Conservation (phyloP, 1,140 invertebrate genomes). For the Heliothis subflexa region DNA sequence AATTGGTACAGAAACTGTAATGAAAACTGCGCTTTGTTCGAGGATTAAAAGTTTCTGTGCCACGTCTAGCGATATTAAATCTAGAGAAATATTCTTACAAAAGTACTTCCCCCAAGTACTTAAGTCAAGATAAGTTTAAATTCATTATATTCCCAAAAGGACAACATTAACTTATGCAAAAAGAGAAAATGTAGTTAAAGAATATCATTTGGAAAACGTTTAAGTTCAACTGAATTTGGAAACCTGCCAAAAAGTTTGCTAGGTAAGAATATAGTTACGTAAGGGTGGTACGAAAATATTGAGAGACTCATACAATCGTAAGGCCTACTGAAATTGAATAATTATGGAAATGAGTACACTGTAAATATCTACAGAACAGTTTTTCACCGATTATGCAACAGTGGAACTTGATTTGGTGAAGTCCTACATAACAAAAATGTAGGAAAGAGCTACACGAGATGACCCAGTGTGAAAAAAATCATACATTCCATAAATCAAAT, state of each 20-base stretch:
- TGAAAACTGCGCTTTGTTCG: conserved; percentile 34
- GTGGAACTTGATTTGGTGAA: no score
- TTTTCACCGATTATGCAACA: no score
- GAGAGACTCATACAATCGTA: neutral
- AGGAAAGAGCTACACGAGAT: no score
- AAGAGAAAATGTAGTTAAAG: conserved; percentile 1
- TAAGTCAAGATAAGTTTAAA: conserved; percentile 2
- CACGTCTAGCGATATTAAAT: conserved; percentile 25
- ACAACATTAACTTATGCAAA: conserved; percentile 8
- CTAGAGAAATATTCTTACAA: neutral
- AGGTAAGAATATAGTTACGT: conserved; percentile 13
- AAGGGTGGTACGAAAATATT: neutral
- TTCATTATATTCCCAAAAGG: conserved; percentile 30
- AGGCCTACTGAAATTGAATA: neutral
- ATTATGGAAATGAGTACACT: neutral
- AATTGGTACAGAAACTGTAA: conserved; percentile 18
- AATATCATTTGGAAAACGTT: conserved; percentile 34
- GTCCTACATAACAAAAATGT: no score
- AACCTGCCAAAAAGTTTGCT: conserved; percentile 12
- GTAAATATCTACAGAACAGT: neutral
- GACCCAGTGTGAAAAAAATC: no score
- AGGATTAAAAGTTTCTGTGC: conserved; percentile 28
- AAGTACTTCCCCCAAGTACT: neutral
- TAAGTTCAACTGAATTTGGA: conserved; percentile 13
- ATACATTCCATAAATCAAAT: no score